phyloP scores from a whole-genome alignment of 2,888 invertebrate genomes.

The Ormyrus pomaceus region DNA sequence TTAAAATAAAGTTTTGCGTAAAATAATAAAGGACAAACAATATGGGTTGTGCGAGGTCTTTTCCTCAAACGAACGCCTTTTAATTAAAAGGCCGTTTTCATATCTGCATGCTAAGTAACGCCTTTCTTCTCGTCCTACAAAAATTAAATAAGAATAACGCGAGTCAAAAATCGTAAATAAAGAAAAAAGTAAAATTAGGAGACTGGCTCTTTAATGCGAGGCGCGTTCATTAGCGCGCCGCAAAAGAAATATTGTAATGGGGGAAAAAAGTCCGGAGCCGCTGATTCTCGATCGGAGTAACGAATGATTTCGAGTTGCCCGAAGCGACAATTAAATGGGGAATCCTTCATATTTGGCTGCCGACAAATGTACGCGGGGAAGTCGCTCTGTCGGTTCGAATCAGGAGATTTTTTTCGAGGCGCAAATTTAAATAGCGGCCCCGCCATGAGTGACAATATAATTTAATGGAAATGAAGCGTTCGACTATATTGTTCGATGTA shows the following conservation, averaged over 20 bases:
- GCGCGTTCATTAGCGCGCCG: slow-evolving; percentile 17
- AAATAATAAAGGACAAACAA: too few species aligned
- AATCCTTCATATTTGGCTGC: slow-evolving; percentile 38
- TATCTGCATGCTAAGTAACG: background rate
- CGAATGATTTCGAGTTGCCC: slow-evolving; percentile 29
- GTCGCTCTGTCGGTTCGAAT: too few species aligned
- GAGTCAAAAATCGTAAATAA: background rate
- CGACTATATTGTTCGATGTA: too few species aligned
- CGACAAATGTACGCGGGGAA: background rate
- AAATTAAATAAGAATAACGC: background rate
- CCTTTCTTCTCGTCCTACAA: background rate
- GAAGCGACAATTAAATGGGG: slow-evolving; percentile 32
- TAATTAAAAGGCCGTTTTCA: too few species aligned
- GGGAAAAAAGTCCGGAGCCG: slow-evolving; percentile 4
- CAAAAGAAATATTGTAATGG: slow-evolving; percentile 1
- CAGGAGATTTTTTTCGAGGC: too few species aligned
- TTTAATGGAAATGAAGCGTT: too few species aligned
- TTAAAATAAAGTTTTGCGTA: too few species aligned
- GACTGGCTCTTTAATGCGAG: slow-evolving; percentile 1
- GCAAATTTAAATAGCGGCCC: too few species aligned
- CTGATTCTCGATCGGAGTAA: slow-evolving; percentile 30
- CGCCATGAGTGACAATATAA: too few species aligned
- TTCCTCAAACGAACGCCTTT: too few species aligned
- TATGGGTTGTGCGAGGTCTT: too few species aligned
- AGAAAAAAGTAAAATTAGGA: slow-evolving; percentile 1